Conservation (phyloP, 2,113 vertebrate genomes). For the Pseudorectes ferrugineus region DNA sequence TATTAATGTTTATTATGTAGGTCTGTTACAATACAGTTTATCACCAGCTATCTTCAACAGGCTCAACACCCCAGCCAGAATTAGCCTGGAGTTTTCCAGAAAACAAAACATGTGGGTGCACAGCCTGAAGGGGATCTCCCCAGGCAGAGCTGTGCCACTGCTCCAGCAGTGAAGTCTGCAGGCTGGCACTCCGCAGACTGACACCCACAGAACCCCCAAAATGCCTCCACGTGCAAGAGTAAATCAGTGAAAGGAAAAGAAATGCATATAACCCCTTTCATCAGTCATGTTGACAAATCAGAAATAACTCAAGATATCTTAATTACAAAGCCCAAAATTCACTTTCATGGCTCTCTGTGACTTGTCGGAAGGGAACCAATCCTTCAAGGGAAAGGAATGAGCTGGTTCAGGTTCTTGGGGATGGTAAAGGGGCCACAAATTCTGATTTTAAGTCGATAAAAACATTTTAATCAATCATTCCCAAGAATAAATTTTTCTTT, state of each 20-base stretch:
- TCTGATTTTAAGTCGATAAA: not conserved
- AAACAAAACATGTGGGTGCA: not conserved
- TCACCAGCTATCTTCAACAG: not conserved
- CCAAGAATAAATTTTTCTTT: not conserved
- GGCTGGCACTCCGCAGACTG: not conserved
- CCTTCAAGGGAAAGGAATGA: not conserved
- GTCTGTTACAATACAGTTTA: not conserved
- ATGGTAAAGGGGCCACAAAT: not conserved
- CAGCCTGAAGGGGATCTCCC: not conserved
- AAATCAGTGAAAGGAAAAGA: not conserved
- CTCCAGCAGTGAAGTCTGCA: not conserved
- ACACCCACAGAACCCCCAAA: not conserved
- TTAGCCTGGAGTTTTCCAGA: not conserved
- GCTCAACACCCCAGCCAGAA: not conserved
- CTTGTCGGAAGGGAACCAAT: not conserved
- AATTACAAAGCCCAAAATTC: slow-evolving; percentile 14
- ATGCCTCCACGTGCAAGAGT: not conserved
- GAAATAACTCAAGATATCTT: slow-evolving; percentile 5
- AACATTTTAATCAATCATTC: not conserved
- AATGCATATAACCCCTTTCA: not conserved
- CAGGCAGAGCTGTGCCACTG: not conserved
- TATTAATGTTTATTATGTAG: not conserved
- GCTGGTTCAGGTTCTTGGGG: not conserved
- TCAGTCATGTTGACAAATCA: slow-evolving; percentile 29
- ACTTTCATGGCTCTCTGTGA: not conserved